phyloP scores from a whole-genome alignment of 2,113 vertebrate species.

The Recurvirostra avosetta region DNA sequence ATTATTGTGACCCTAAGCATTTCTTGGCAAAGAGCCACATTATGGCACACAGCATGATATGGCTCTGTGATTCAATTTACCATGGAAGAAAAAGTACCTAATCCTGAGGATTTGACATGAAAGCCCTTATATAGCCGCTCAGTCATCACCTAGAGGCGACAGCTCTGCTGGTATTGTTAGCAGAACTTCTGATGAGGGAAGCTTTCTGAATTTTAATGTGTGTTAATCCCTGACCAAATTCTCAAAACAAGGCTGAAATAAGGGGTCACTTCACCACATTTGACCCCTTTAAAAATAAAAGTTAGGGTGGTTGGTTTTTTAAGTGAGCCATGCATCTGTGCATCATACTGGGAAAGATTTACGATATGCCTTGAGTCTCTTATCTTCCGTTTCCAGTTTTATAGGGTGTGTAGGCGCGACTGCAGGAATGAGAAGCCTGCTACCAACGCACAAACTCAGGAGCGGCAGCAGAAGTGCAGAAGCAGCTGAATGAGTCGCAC shows the following conservation, averaged over 20 bases:
- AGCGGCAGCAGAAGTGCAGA: neutral
- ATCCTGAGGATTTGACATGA: constrained; percentile 58
- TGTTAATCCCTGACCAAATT: constrained; percentile 19
- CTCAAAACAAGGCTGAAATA: neutral
- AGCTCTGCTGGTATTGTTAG: constrained; percentile 15
- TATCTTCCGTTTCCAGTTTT: neutral
- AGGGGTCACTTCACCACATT: neutral
- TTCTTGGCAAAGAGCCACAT: constrained; percentile 29
- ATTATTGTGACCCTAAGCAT: neutral
- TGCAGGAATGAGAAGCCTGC: neutral
- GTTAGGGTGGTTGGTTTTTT: neutral
- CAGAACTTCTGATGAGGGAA: constrained; percentile 36
- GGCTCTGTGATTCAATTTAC: constrained; percentile 9
- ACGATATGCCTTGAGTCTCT: fast-evolving
- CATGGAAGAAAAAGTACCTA: constrained; percentile 14
- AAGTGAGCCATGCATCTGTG: neutral
- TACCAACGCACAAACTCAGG: neutral
- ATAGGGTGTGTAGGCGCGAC: neutral
- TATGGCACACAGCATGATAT: neutral
- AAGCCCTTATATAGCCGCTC: constrained; percentile 20
- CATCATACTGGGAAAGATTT: neutral
- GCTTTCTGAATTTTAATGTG: neutral
- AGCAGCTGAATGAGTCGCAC: neutral
- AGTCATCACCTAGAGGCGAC: constrained; percentile 16
- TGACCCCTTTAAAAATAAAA: constrained; percentile 5